Evolutionary conservation across 2,888 invertebrate genomes (phyloP).

Genomic region (Parascotia fuliginaria): DNA sequence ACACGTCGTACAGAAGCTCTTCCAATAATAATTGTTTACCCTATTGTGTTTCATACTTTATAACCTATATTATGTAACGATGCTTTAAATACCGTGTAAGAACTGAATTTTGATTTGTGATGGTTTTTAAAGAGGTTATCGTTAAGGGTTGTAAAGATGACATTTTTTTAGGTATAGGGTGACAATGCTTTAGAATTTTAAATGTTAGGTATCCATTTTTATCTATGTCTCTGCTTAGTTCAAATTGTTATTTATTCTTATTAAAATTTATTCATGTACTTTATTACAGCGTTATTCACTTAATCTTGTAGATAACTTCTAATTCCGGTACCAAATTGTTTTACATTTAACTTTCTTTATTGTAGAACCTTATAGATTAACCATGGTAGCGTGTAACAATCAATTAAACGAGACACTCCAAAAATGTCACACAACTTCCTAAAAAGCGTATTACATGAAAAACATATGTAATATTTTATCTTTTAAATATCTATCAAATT

Average conservation of each 20-base stretch:
- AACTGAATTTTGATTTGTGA: constrained; percentile 13
- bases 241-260: too few species aligned
- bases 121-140: constrained; percentile 1
- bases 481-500: constrained; percentile 62
- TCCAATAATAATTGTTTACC: constrained; percentile 69
- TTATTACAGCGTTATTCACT: too few species aligned
- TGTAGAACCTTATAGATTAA: too few species aligned
- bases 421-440: constrained; percentile 26
- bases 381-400: too few species aligned
- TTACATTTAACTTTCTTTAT: too few species aligned
- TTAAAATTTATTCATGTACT: too few species aligned
- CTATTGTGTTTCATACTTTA: constrained; percentile 68
- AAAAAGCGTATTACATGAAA: constrained; percentile 44
- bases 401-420: constrained; percentile 47
- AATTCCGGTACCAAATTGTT: too few species aligned
- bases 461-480: constrained; percentile 72
- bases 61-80: constrained; percentile 45
- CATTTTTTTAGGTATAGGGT: neutral
- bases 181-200: constrained; percentile 1
- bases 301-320: too few species aligned
- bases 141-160: constrained; percentile 1
- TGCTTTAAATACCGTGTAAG: constrained; percentile 29
- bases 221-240: neutral
- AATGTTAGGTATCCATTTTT: neutral
- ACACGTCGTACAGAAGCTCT: constrained; percentile 72